These are phyloP conservation scores for Hymenochirus boettgeri DNA, from an alignment of 2,113 vertebrate species.

Conservation along the genomic window DNA sequence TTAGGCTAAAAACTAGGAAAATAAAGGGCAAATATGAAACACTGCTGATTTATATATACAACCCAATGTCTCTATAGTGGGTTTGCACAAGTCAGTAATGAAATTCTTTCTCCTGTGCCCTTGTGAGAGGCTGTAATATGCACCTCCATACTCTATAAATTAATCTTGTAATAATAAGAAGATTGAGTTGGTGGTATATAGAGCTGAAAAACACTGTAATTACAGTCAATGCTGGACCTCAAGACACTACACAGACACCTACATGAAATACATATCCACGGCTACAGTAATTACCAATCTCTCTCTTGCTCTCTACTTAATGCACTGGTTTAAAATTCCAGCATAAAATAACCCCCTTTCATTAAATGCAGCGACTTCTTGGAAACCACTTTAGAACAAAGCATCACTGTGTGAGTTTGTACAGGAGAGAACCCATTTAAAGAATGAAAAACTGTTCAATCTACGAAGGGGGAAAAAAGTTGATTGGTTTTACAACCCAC, in stretches of 20 bases:
- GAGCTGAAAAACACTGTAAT: not conserved
- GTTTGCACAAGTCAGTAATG: not conserved
- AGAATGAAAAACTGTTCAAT: conserved; percentile 9
- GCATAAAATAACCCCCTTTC: not conserved
- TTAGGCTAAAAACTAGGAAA: too few relatives aligned
- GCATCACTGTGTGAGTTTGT: conserved; percentile 14
- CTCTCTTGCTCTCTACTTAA: not conserved
- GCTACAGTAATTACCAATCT: not conserved
- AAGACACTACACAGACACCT: conserved; percentile 1
- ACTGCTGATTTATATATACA: too few relatives aligned
- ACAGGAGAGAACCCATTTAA: conserved; percentile 7
- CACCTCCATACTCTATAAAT: not conserved
- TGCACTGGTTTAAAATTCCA: conserved; percentile 2
- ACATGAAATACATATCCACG: not conserved
- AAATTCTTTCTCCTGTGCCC: not conserved
- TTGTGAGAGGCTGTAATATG: not conserved
- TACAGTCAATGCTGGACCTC: not conserved
- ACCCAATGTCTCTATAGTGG: not conserved
- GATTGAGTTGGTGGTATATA: not conserved
- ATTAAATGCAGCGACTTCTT: not conserved
- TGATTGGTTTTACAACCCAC: conserved; percentile 22
- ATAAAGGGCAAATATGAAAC: too few relatives aligned
- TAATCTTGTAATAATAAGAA: not conserved
- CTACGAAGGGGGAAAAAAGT: conserved; percentile 1
- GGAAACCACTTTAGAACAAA: conserved; percentile 9